phyloP scores from a whole-genome alignment of 2,113 vertebrate genomes.

The Corvus moneduloides region DNA sequence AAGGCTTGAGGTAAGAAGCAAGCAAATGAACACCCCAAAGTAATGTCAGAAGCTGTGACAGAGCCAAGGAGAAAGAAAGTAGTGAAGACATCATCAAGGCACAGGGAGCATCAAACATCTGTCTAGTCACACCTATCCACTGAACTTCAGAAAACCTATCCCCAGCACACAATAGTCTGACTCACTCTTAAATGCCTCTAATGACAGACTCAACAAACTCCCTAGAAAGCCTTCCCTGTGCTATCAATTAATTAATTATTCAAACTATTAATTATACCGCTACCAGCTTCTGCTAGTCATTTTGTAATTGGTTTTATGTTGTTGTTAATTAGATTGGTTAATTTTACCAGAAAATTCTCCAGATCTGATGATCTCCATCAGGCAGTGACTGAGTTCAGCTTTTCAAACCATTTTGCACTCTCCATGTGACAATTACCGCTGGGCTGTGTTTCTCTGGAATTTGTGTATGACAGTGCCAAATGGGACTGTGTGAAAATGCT shows the following conservation, averaged over 20 bases:
- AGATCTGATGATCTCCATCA: not conserved
- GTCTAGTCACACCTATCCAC: not conserved
- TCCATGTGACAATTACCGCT: not conserved
- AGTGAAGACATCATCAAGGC: not conserved
- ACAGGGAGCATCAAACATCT: not conserved
- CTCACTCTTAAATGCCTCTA: not conserved
- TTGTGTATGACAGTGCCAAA: conserved; percentile 28
- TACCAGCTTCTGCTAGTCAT: not conserved
- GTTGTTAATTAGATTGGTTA: not conserved
- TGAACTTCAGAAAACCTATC: not conserved
- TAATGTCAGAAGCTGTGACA: not conserved
- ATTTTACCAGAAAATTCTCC: not conserved
- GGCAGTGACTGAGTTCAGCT: not conserved
- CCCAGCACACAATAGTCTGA: not conserved
- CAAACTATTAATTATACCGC: not conserved
- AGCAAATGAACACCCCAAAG: not conserved
- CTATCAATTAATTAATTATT: conserved; percentile 5
- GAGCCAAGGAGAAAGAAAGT: not conserved
- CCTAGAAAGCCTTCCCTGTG: not conserved
- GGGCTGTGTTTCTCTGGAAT: not conserved
- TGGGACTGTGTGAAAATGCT: conserved; percentile 26
- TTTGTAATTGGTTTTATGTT: not conserved
- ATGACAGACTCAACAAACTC: not conserved
- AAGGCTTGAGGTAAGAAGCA: not conserved
- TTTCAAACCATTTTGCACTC: not conserved